Percentiles rank a stretch among this genome's conserved stretches.
Conservation (phyloP, 2,797 vertebrate species). For the Acanthiza pusilla region DNA sequence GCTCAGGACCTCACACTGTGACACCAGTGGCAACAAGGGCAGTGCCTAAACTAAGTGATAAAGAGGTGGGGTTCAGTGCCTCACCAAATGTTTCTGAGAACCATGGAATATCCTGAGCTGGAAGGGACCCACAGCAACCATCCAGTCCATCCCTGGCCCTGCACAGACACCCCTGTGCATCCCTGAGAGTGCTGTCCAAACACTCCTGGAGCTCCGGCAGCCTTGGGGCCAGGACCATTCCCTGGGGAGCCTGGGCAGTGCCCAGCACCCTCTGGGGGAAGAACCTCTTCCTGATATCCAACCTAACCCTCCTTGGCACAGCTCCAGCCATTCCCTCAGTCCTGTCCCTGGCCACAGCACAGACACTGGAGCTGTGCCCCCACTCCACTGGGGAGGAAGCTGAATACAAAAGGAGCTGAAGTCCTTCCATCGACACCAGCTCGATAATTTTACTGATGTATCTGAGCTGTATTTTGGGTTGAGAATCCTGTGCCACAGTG, state of each 20-base stretch:
- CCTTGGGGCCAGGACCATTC: accelerated
- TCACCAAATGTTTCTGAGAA: not conserved
- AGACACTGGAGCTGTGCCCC: not conserved
- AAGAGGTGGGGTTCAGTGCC: not conserved
- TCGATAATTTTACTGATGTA: accelerated
- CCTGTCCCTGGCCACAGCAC: not conserved
- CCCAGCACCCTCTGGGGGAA: not conserved
- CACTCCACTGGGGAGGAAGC: not conserved
- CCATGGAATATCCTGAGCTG: not conserved
- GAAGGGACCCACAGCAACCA: not conserved
- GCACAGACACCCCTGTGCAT: not conserved
- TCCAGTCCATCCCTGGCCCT: not conserved
- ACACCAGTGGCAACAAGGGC: accelerated
- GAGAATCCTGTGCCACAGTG: not conserved
- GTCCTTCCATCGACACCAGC: not conserved
- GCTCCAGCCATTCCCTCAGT: accelerated
- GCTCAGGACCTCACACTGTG: not conserved
- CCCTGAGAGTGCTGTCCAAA: not conserved
- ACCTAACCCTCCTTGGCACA: accelerated
- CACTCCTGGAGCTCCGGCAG: not conserved
- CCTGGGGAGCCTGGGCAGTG: not conserved
- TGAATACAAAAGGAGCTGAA: not conserved
- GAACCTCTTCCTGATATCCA: not conserved
- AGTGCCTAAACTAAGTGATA: not conserved
- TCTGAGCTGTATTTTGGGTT: not conserved